Base-by-base conservation (phyloP, 1,140 invertebrate species). In the Cardiocondyla obscurior region DNA sequence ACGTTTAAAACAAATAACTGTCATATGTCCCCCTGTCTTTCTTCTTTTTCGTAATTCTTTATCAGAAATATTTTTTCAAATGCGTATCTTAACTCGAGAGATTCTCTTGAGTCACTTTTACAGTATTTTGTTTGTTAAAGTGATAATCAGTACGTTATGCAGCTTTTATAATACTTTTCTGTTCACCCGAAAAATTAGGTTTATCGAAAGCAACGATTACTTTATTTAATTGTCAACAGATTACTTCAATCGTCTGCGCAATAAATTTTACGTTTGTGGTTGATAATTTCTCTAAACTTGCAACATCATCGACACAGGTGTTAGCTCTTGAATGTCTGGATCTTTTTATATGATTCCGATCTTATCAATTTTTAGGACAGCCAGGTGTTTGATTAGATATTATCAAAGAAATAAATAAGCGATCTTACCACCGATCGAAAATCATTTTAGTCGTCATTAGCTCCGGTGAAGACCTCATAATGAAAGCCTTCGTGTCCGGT, bases 311-410 rank as follows among this genome's bases (percentile, higher is more conserved):
- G 10, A 14, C 42, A 5, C 73, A 76, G 73, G 73, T 76, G 73
- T 64, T 51, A 28, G 4, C 28, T 62, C 2, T 74, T 12, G 39
- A 74, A 25, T 73, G 36, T 58, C 57, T 36, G 12, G 8, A 22
- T 74, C 22, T 30, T 7, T 53, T 53, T 22, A 30, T 44, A 60
- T 14, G 16, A 57, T 36, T 2, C 5, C 12, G 16, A 14, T 60
- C 57, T 62, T 69, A 70, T 84, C 44, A 5, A 0, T 19, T 28
- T 57, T 53, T 76, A 83, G 46, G 3, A 0, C n/a, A 6, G 14
- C 12, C 53, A 19, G 16, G 55, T 73, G 46, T 53, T 74, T 33
- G 89, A 90, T 90, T 89, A 90, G 89, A 90, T 90, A 88, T 16
- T 69, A 46, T 7, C 33, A 6, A 7, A 0, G 0, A 25, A 76